Percentiles rank a stretch among this genome's conserved stretches.
phyloP scores from a whole-genome alignment of 2,797 vertebrate genomes.

The Nasua narica region DNA sequence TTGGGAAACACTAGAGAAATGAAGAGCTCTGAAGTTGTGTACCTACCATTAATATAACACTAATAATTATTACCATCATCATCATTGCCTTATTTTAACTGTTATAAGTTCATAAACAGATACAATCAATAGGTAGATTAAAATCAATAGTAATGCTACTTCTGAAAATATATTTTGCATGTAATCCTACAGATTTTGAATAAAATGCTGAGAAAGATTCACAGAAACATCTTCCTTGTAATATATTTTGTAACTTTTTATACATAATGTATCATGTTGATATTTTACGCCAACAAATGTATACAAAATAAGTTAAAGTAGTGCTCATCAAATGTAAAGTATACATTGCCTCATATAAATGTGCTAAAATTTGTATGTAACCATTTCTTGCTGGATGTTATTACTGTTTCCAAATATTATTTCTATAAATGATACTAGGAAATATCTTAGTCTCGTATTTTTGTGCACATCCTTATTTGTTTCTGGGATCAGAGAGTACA shows the following conservation, averaged over 20 bases:
- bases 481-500: neutral
- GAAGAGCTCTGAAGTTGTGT: neutral
- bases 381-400: neutral
- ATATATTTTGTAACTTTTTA: neutral
- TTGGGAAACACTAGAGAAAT: neutral
- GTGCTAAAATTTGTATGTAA: neutral
- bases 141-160: neutral
- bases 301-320: neutral
- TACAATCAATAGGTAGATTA: neutral
- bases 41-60: neutral
- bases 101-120: neutral
- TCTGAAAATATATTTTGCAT: neutral
- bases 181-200: neutral
- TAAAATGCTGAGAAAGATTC: neutral
- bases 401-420: neutral
- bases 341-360: accelerated
- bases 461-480: neutral
- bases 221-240: neutral
- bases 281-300: neutral
- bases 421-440: neutral
- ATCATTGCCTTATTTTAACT: neutral
- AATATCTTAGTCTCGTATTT: neutral
- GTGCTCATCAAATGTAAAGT: neutral
- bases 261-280: neutral
- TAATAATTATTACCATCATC: neutral